These are phyloP conservation scores for human DNA, from an alignment of 2,113 vertebrate species.

Conservation along the genomic window GRCh38 chr4:154005001-154005500, in stretches of 20 bases:
- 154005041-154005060: neutral
- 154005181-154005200: neutral
- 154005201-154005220: neutral
- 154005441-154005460: neutral
- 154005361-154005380: fast-evolving
- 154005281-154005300: neutral
- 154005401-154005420: neutral
- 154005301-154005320: neutral
- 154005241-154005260: neutral
- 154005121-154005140: neutral
- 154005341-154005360: fast-evolving
- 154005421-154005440: neutral
- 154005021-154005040: neutral
- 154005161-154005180: neutral
- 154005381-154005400: neutral
- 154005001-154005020: neutral
- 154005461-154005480: neutral
- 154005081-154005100: slow-evolving; percentile 22
- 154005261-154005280: neutral
- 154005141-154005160: slow-evolving; percentile 12
- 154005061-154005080: neutral
- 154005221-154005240: neutral
- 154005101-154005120: neutral
- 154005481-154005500: neutral
- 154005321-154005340: neutral